Evolutionary conservation across 92 coral and sea anemone genomes (phyloP).

Genomic region (Meandrina meandrites): DNA sequence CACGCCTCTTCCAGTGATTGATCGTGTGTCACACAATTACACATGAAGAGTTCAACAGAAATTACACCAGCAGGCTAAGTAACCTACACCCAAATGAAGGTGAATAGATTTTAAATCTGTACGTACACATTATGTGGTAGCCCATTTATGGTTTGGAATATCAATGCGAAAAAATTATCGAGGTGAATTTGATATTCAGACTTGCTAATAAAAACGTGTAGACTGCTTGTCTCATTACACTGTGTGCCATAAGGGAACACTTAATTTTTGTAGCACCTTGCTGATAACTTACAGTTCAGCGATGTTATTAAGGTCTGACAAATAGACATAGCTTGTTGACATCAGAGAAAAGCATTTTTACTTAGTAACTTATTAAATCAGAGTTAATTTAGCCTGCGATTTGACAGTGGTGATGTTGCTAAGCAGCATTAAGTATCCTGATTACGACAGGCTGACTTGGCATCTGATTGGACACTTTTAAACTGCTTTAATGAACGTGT

Average conservation of each 20-base stretch:
- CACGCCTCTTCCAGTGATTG: slow-evolving; percentile 74
- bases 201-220: too few species aligned
- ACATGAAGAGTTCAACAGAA: slow-evolving; percentile 46
- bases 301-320: not conserved
- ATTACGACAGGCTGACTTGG: not conserved
- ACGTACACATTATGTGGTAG: not conserved
- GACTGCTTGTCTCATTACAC: too few species aligned
- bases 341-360: not conserved
- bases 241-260: not conserved
- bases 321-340: not conserved
- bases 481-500: too few species aligned
- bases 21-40: slow-evolving; percentile 49
- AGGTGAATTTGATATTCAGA: too few species aligned
- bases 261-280: not conserved
- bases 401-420: not conserved
- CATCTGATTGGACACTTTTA: too few species aligned
- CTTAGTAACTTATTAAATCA: too few species aligned
- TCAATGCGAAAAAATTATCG: too few species aligned
- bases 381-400: not conserved
- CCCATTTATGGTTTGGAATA: too few species aligned
- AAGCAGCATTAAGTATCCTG: too few species aligned
- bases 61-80: slow-evolving; percentile 51
- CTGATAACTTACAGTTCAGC: not conserved
- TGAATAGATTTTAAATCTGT: not conserved
- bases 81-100: slow-evolving; percentile 44